These are phyloP conservation scores for Eptesicus fuscus DNA, from an alignment of 2,113 vertebrate species.

Conservation along the genomic window DNA sequence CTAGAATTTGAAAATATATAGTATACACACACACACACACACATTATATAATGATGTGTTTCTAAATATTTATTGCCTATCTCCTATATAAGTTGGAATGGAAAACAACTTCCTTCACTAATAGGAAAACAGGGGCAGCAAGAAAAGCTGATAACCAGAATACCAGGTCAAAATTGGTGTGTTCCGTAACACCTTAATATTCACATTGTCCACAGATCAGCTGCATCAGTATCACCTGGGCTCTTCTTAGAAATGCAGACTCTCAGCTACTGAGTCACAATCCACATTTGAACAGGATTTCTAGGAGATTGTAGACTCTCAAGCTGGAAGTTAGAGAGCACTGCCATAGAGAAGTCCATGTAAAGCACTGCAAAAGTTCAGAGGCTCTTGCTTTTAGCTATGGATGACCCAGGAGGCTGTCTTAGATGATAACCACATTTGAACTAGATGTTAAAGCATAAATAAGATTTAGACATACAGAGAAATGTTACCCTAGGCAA, in stretches of 20 bases:
- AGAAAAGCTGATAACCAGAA: neutral
- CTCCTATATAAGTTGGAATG: neutral
- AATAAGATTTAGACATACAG: neutral
- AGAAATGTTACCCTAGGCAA: neutral
- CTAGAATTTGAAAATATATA: neutral
- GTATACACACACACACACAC: neutral
- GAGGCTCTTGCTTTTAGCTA: neutral
- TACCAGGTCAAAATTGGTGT: neutral
- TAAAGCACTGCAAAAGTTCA: neutral
- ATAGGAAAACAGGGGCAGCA: neutral
- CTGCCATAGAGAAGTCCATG: neutral
- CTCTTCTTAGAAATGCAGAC: neutral
- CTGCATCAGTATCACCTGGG: neutral
- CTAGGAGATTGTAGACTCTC: neutral
- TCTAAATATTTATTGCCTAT: neutral
- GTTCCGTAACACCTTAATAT: neutral
- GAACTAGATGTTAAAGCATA: neutral
- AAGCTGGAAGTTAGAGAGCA: constrained; percentile 14
- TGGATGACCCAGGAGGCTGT: neutral
- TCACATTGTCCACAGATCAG: neutral
- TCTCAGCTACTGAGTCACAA: neutral
- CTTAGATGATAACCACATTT: neutral
- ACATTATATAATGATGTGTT: neutral
- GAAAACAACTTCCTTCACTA: neutral
- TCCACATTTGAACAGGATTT: constrained; percentile 29